A percentile compares a stretch with the other conserved stretches of the same genome.
Conservation (phyloP, 1,140 invertebrate species). For the Bombus picipes region DNA sequence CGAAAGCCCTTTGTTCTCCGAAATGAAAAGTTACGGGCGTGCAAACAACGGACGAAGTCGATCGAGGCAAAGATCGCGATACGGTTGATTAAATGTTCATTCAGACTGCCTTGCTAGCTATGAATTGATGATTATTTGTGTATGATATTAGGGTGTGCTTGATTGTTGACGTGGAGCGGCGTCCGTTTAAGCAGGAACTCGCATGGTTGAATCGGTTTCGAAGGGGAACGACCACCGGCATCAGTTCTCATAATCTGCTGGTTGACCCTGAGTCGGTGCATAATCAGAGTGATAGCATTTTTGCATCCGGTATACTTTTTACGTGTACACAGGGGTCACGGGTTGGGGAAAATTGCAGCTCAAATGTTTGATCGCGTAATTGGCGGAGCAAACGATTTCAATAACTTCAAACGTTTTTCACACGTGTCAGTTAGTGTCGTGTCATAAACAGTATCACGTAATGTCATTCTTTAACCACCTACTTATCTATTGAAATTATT, state of each 20-base stretch:
- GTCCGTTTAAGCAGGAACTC: slow-evolving; percentile 52
- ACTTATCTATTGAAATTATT: neutral
- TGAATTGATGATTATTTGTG: slow-evolving; percentile 34
- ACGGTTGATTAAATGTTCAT: slow-evolving; percentile 31
- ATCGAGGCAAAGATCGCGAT: neutral
- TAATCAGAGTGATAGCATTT: slow-evolving; percentile 22
- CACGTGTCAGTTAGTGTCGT: no score
- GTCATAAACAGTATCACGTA: neutral
- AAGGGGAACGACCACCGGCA: slow-evolving; percentile 36
- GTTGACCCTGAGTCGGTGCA: slow-evolving; percentile 59
- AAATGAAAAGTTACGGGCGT: neutral
- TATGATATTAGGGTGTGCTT: slow-evolving; percentile 9
- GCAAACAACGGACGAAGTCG: neutral
- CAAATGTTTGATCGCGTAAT: neutral
- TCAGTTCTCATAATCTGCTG: slow-evolving; percentile 63
- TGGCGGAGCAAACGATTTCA: neutral
- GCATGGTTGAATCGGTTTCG: slow-evolving; percentile 45
- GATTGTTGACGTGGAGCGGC: no score
- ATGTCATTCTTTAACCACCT: neutral
- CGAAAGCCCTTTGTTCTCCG: neutral
- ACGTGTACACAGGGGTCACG: neutral
- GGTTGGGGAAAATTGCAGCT: neutral
- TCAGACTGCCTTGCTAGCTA: neutral
- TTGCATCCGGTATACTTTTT: slow-evolving; percentile 43
- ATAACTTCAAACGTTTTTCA: neutral